phyloP scores from a whole-genome alignment of 1,140 invertebrate species.

The Psilanteris sp. region DNA sequence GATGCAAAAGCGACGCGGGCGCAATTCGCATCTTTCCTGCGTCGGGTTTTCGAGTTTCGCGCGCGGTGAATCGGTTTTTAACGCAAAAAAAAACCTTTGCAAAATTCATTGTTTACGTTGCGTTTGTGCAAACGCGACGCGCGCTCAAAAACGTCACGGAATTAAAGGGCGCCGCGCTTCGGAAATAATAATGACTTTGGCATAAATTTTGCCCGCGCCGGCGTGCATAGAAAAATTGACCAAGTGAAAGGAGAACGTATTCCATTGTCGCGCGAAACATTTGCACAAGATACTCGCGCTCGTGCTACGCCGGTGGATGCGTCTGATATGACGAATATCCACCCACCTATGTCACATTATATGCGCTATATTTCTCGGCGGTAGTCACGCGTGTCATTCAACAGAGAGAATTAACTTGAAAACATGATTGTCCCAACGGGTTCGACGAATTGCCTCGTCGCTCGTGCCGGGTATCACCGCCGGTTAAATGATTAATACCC shows the following conservation, averaged over 20 bases:
- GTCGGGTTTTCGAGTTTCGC: too few relatives aligned
- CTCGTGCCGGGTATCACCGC: background rate
- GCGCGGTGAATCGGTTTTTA: too few relatives aligned
- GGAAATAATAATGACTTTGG: too few relatives aligned
- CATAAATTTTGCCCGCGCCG: too few relatives aligned
- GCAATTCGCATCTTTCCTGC: too few relatives aligned
- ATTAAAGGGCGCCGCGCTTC: too few relatives aligned
- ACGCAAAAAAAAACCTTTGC: background rate
- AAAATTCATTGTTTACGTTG: too few relatives aligned
- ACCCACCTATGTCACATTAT: slow-evolving; percentile 30
- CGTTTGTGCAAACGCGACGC: too few relatives aligned
- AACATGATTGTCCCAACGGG: slow-evolving; percentile 6
- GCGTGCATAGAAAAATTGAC: too few relatives aligned
- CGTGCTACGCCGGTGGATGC: background rate
- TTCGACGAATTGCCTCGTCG: slow-evolving; percentile 1
- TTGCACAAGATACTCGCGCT: slow-evolving; percentile 6
- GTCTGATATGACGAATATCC: slow-evolving; percentile 45
- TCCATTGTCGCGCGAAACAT: slow-evolving; percentile 11
- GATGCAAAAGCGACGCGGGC: too few relatives aligned
- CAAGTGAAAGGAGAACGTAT: too few relatives aligned
- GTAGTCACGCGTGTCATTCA: slow-evolving; percentile 10
- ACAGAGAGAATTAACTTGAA: slow-evolving; percentile 2
- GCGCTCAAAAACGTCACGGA: too few relatives aligned
- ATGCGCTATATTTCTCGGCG: slow-evolving; percentile 29
- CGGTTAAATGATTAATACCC: slow-evolving; percentile 16